A percentile compares a stretch with the other conserved stretches of the same genome.
These are phyloP conservation scores for Typhlichthys subterraneus DNA, from an alignment of 2,797 vertebrate species.

Conservation along the genomic window DNA sequence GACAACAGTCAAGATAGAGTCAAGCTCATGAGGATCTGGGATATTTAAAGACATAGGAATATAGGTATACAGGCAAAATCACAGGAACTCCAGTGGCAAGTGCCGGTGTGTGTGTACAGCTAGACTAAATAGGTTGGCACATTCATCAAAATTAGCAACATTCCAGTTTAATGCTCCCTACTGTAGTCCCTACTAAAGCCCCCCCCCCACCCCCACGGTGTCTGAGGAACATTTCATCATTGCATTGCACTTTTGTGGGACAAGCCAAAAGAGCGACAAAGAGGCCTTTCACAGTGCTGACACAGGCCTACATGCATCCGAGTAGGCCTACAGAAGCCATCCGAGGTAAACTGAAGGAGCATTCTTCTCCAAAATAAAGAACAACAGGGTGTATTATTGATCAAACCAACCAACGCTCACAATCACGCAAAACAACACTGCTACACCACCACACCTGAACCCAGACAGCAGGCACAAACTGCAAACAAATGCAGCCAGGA, in stretches of 20 bases:
- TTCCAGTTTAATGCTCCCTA: neutral
- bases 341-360: neutral
- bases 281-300: neutral
- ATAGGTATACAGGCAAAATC: conserved; percentile 4
- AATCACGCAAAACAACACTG: too few species aligned
- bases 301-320: neutral
- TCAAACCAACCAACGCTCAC: neutral
- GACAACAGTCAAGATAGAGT: too few species aligned
- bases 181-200: neutral
- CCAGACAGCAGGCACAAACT: too few species aligned
- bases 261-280: conserved; percentile 3
- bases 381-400: neutral
- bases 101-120: conserved; percentile 8
- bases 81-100: neutral
- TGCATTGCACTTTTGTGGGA: conserved; percentile 5
- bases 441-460: neutral
- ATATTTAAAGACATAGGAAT: neutral
- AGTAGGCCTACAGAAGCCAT: neutral
- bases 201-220: too few species aligned
- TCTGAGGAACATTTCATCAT: too few species aligned
- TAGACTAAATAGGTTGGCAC: neutral
- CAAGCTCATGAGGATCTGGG: conserved; percentile 7
- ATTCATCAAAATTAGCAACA: conserved; percentile 1
- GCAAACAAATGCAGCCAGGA: too few species aligned
- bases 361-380: neutral